A percentile compares a stretch with the other conserved stretches of the same genome.
These are phyloP conservation scores for Drosophila athabasca DNA, from an alignment of 1,140 invertebrate species.

Conservation along the genomic window DNA sequence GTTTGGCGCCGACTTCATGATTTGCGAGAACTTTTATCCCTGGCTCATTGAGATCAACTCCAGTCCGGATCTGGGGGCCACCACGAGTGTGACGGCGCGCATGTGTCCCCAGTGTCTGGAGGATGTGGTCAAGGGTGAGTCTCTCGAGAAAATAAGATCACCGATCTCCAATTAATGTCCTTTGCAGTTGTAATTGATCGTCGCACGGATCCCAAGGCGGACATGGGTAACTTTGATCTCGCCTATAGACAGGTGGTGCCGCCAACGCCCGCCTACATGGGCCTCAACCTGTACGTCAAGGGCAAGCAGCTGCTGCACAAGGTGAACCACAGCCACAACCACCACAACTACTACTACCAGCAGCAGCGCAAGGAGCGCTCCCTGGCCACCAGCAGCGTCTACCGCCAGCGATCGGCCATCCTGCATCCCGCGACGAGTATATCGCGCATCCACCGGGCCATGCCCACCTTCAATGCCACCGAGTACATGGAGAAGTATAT, in stretches of 20 bases:
- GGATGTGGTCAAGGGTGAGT: conserved; percentile 95
- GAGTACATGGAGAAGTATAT: conserved; percentile 81
- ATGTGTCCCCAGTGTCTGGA: conserved; percentile 94
- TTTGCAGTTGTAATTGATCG: conserved; percentile 93
- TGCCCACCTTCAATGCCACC: conserved; percentile 82
- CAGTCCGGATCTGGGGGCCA: conserved; percentile 94
- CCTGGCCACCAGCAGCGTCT: conserved; percentile 67
- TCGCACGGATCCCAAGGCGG: conserved; percentile 89
- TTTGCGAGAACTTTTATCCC: conserved; percentile 93
- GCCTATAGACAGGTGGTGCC: conserved; percentile 90
- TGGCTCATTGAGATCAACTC: conserved; percentile 98
- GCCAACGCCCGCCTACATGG: conserved; percentile 92
- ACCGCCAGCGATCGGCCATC: conserved; percentile 66
- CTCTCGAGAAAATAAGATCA: no score
- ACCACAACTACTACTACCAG: conserved; percentile 62
- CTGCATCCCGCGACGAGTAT: conserved; percentile 53
- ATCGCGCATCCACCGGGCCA: conserved; percentile 70
- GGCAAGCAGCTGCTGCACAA: conserved; percentile 80
- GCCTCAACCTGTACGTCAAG: conserved; percentile 84
- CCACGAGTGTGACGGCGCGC: conserved; percentile 93
- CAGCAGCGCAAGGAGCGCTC: conserved; percentile 68
- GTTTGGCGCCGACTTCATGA: conserved; percentile 97
- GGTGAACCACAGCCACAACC: conserved; percentile 41
- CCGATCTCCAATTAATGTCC: conserved; percentile 13
- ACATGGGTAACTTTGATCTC: conserved; percentile 94